phyloP scores from a whole-genome alignment of 1,140 invertebrate genomes.

The Drosophila quadrilineata region DNA sequence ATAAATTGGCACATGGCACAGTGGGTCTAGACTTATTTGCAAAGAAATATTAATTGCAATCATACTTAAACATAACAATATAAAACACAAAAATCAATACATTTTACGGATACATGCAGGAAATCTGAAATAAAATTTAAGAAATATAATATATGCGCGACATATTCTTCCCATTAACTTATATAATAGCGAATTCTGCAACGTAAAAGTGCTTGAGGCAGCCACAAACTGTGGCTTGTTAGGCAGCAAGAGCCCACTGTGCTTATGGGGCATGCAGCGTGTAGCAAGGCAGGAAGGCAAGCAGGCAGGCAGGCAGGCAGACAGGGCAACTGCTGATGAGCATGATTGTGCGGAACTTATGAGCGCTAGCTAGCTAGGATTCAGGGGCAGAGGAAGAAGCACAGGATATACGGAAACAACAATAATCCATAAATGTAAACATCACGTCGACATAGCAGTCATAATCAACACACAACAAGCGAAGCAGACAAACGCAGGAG shows the following conservation, averaged over 20 bases:
- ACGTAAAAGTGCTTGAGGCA: neutral
- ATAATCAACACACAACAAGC: slow-evolving; percentile 47
- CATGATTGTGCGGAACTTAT: slow-evolving; percentile 72
- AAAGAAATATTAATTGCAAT: too few relatives aligned
- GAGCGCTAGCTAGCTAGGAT: slow-evolving; percentile 13
- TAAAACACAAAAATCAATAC: too few relatives aligned
- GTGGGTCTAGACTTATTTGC: too few relatives aligned
- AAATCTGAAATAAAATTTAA: too few relatives aligned
- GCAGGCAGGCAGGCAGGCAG: too few relatives aligned
- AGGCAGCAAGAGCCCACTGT: slow-evolving; percentile 11
- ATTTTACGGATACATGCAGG: too few relatives aligned
- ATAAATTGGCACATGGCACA: too few relatives aligned
- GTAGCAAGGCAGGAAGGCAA: slow-evolving; percentile 9
- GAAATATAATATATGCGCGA: too few relatives aligned
- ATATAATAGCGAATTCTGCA: too few relatives aligned
- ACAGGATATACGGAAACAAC: slow-evolving; percentile 72
- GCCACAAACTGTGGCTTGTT: neutral
- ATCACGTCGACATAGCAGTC: slow-evolving; percentile 73
- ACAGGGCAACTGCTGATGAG: slow-evolving; percentile 49
- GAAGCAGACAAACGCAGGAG: slow-evolving; percentile 18
- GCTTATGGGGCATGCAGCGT: neutral
- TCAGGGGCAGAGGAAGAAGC: slow-evolving; percentile 23
- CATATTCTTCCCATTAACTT: too few relatives aligned
- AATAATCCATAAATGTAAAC: slow-evolving; percentile 79
- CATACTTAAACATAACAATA: too few relatives aligned